These are phyloP conservation scores for Phrynosoma blainvillii DNA, from an alignment of 2,113 vertebrate species.

Conservation along the genomic window DNA sequence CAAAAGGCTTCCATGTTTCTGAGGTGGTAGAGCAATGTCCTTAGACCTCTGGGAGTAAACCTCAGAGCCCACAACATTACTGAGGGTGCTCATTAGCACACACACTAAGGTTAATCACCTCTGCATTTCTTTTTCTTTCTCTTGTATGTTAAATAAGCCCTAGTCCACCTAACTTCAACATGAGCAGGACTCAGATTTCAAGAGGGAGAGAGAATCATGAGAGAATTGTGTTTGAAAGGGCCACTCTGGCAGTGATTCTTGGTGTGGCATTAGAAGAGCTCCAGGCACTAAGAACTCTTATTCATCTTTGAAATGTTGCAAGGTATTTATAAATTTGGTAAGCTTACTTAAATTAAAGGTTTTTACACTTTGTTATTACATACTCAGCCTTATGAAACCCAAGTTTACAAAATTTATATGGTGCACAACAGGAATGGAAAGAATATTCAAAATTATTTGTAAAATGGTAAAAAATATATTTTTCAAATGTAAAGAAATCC, in stretches of 20 bases:
- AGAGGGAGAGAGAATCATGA: not conserved
- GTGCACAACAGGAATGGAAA: too few relatives aligned
- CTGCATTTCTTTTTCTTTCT: not conserved
- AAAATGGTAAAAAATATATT: too few relatives aligned
- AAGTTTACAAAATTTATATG: not conserved
- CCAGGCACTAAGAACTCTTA: too few relatives aligned
- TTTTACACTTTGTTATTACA: not conserved
- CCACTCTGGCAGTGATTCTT: not conserved
- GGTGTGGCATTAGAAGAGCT: not conserved
- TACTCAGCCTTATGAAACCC: not conserved
- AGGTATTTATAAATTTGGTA: not conserved
- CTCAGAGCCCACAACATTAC: too few relatives aligned
- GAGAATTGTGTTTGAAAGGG: not conserved
- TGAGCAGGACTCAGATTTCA: not conserved
- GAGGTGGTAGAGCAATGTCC: too few relatives aligned
- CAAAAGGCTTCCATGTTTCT: too few relatives aligned
- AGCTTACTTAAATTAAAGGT: not conserved
- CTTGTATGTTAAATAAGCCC: not conserved
- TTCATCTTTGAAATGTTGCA: not conserved
- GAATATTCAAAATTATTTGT: too few relatives aligned
- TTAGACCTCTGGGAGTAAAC: too few relatives aligned
- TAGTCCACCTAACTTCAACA: not conserved
- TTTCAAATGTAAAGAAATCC: too few relatives aligned
- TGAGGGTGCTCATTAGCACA: not conserved
- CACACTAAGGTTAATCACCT: not conserved